Evolutionary conservation across 2,113 vertebrate species (phyloP), one percentile per base, ranked within the genome.

Genomic region (Callocephalon fimbriatum): DNA sequence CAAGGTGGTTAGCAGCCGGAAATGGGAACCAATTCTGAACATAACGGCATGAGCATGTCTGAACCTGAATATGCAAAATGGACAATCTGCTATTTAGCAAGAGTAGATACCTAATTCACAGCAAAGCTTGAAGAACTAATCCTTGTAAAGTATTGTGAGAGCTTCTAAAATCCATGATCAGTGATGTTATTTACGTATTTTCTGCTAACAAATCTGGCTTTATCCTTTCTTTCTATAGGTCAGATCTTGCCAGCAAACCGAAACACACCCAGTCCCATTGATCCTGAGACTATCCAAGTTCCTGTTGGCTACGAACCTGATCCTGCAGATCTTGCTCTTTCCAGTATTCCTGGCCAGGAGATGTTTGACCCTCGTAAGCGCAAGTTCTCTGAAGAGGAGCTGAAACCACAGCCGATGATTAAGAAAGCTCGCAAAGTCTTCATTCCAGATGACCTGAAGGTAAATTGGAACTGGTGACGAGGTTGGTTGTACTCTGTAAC

Each of bases 361-460:
- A 99, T 99, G 95, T 99, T 99, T 54, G 99, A 99, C 90, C 99
- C 99, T 40, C 98, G 99, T 71, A 99, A 99, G 83, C 99, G 99
- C 98, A 99, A 99, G 85, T 99, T 99, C 98, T 99, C 98, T 0
- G 99, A 99, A 13, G 99, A 99, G 87, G 99, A 99, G 97, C 99
- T 99, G 94, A 99, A 99, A 91, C 99, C 99, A 1, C 99, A 99
- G 96, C 99, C 99, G 23, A 99, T 99, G 99, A 99, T 99, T 96
- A 99, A 99, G 97, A 99, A 99, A 91, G 99, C 99, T 31, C 99
- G 99, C 79, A 99, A 99, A 97, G 97, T 99, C 96, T 99, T 99
- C 98, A 99, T 99, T 86, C 99, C 99, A 0, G 99, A 99, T 1
- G 99, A 99, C 96, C 97, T 99, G 98, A 99, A 99, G 99, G 99